These are phyloP conservation scores for Diaphora mendica DNA, from an alignment of 2,888 invertebrate species.

Conservation along the genomic window DNA sequence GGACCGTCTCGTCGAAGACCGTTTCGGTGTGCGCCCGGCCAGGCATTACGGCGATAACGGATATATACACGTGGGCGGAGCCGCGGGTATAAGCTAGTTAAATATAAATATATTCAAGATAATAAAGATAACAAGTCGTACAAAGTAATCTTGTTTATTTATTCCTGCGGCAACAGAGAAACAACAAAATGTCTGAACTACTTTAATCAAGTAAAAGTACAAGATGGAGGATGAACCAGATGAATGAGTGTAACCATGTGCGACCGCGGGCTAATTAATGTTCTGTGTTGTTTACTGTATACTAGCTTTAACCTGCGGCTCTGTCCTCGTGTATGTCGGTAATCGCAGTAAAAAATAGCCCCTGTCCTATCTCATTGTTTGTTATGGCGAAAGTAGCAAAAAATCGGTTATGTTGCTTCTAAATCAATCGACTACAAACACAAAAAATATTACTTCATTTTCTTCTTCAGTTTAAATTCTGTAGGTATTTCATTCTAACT, in stretches of 20 bases:
- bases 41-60: too few species aligned
- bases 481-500: not conserved
- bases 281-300: constrained; percentile 7
- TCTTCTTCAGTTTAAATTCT: too few species aligned
- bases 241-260: constrained; percentile 5
- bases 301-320: too few species aligned
- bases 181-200: not conserved
- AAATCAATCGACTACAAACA: too few species aligned
- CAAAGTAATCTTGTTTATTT: constrained; percentile 3
- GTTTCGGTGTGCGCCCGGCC: too few species aligned
- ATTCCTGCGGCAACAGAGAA: not conserved
- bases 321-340: too few species aligned
- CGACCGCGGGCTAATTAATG: constrained; percentile 17
- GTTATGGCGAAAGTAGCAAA: too few species aligned
- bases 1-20: too few species aligned
- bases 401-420: too few species aligned
- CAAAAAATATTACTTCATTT: not conserved
- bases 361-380: too few species aligned
- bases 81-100: not conserved
- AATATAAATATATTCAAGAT: not conserved
- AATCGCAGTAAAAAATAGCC: too few species aligned
- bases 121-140: not conserved
- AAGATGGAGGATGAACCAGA: constrained; percentile 3
- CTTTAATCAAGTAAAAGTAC: constrained; percentile 15
- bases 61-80: too few species aligned